Base-by-base conservation (phyloP, 2,113 vertebrate species). In the Phalacrocorax brasilianus region DNA sequence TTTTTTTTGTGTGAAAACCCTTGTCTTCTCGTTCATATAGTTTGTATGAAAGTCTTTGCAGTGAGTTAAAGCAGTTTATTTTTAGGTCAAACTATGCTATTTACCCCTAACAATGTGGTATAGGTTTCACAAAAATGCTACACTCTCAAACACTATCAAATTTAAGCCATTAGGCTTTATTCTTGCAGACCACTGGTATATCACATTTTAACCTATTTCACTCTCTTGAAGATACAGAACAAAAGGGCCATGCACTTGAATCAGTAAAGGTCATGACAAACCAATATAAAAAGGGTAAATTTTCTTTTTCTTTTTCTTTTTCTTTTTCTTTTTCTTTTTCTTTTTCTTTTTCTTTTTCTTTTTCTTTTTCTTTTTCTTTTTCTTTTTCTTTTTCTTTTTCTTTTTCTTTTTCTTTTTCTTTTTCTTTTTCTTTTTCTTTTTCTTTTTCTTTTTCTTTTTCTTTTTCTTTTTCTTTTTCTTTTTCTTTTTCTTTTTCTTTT, bases 31-130 rank as follows among this genome's bases (percentile, higher is more conserved):
- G 71, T 35, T 84, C 32, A 53, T 89, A 84, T 28, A 63, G 71
- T 85, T 96, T 90, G 66, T 93, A 63, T 81, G 9, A 92, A 91
- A 92, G 58, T 93, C 33, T 91, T 42, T 91, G 55, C 8, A 63
- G 45, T 83, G 77, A 58, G 59, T 82, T 88, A 42, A 52, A 87
- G 12, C 27, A 83, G 65, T 85, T 93, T 92, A 79, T 88, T 91
- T 78, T 92, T 87, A 53, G 89, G 83, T 32, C 49, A 21, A 75
- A 53, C 73, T 89, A 52, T 86, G 32, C 11, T 61, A 32, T 22
- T 88, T 38, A 75, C 44, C 83, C 8, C 94, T 91, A 89, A 38
- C 53, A 79, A 49, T 88, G 40, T 88, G 28, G 7, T 77, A 78
- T 68, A 61, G 8, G 20, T 73, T 94, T 93, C 56, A 27, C 72